phyloP scores from a whole-genome alignment of 2,797 vertebrate genomes.

The Rhadinocentrus ornatus region DNA sequence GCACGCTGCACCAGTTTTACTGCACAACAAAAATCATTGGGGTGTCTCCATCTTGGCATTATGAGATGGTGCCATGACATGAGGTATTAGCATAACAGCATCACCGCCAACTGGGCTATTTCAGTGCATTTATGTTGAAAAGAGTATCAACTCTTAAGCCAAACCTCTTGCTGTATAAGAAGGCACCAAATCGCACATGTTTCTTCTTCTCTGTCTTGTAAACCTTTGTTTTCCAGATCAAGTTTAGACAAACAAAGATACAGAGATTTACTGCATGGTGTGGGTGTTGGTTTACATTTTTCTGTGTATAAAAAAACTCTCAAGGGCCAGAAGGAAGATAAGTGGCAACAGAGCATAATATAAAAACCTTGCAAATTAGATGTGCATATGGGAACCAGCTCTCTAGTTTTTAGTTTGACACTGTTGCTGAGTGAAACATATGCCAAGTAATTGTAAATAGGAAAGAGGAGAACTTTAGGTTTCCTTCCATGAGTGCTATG shows the following conservation, averaged over 20 bases:
- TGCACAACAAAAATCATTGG: slow-evolving; percentile 68
- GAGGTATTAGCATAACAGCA: slow-evolving; percentile 52
- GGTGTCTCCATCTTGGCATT: slow-evolving; percentile 49
- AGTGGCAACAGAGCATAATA: slow-evolving; percentile 27
- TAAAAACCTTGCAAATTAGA: slow-evolving; percentile 31
- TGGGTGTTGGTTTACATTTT: slow-evolving; percentile 29
- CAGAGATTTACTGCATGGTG: slow-evolving; percentile 16
- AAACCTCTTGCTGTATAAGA: slow-evolving; percentile 42
- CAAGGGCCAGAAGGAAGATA: slow-evolving; percentile 11
- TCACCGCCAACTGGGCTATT: slow-evolving; percentile 45
- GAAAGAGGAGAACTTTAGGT: slow-evolving; percentile 47
- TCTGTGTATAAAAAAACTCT: slow-evolving; percentile 26
- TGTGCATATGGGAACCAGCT: slow-evolving; percentile 47
- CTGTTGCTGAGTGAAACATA: slow-evolving; percentile 23
- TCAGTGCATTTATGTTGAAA: slow-evolving; percentile 47
- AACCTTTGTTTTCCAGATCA: slow-evolving; percentile 28
- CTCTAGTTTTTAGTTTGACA: slow-evolving; percentile 25
- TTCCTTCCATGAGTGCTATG: slow-evolving; percentile 40
- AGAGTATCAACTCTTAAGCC: slow-evolving; percentile 38
- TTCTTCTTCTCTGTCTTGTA: slow-evolving; percentile 38
- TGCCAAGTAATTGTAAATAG: slow-evolving; percentile 45
- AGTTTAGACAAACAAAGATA: slow-evolving; percentile 13
- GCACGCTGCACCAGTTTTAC: slow-evolving; percentile 55
- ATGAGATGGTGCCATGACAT: slow-evolving; percentile 47
- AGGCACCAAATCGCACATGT: slow-evolving; percentile 23